Conservation (phyloP, 2,888 invertebrate genomes). For the Polyploca ridens region DNA sequence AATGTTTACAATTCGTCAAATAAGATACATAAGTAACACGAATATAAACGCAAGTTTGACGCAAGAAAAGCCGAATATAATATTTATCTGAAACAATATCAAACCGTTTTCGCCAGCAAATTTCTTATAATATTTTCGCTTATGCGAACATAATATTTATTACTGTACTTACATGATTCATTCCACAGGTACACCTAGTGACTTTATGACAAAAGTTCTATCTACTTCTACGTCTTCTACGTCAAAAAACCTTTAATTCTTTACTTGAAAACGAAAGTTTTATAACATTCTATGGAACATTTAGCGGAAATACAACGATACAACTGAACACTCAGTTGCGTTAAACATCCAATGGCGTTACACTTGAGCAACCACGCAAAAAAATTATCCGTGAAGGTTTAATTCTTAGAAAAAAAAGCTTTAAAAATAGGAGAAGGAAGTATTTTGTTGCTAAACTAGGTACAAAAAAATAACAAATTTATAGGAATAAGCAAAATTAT, state of each 20-base stretch:
- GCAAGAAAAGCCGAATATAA: too few relatives aligned
- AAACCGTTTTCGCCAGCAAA: too few relatives aligned
- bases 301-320: background rate
- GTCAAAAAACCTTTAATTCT: background rate
- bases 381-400: conserved; percentile 31
- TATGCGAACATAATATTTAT: background rate
- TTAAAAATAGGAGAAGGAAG: conserved; percentile 34
- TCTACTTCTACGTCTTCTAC: background rate
- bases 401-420: background rate
- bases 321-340: background rate
- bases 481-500: background rate
- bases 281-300: background rate
- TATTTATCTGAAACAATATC: too few relatives aligned
- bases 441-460: conserved; percentile 21
- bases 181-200: background rate
- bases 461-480: background rate
- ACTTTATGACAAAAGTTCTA: background rate
- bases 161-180: background rate
- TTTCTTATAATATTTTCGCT: too few relatives aligned
- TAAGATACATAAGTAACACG: too few relatives aligned
- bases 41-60: too few relatives aligned
- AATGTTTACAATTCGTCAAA: too few relatives aligned
- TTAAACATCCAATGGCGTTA: conserved; percentile 9
- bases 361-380: conserved; percentile 17
- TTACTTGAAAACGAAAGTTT: conserved; percentile 1